These are phyloP conservation scores for Pandion haliaetus DNA, from an alignment of 2,113 vertebrate genomes.

Conservation along the genomic window DNA sequence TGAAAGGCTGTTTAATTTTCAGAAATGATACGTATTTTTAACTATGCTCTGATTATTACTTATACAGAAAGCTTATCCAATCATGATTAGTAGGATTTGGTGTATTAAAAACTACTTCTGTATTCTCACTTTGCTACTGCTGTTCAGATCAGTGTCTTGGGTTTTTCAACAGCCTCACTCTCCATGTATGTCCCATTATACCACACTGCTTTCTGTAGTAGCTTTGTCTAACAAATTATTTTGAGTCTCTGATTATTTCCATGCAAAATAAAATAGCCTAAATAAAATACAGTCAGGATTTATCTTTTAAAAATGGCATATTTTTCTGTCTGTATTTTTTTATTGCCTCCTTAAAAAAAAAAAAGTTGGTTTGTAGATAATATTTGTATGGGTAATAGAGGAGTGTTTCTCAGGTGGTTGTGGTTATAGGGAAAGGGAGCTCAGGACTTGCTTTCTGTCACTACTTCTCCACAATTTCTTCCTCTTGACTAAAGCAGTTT, in stretches of 20 bases:
- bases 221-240: background rate
- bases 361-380: background rate
- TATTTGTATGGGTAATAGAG: background rate
- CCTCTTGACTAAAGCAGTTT: background rate
- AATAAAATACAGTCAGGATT: background rate
- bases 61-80: background rate
- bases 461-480: background rate
- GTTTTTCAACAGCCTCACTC: background rate
- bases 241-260: background rate
- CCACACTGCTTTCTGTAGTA: background rate
- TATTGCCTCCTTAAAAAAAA: background rate
- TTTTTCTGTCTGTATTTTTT: background rate
- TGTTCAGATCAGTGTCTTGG: background rate
- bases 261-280: background rate
- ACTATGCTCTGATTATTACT: background rate
- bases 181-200: background rate
- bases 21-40: background rate
- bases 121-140: background rate
- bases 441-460: background rate
- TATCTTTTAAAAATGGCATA: accelerated
- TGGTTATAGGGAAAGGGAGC: background rate
- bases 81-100: background rate
- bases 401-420: background rate
- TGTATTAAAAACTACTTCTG: background rate
- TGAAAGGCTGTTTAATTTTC: background rate